Evolutionary conservation across 2,888 invertebrate species (phyloP), one percentile per base, ranked within the genome.

Genomic region (Watsonalla cultraria): DNA sequence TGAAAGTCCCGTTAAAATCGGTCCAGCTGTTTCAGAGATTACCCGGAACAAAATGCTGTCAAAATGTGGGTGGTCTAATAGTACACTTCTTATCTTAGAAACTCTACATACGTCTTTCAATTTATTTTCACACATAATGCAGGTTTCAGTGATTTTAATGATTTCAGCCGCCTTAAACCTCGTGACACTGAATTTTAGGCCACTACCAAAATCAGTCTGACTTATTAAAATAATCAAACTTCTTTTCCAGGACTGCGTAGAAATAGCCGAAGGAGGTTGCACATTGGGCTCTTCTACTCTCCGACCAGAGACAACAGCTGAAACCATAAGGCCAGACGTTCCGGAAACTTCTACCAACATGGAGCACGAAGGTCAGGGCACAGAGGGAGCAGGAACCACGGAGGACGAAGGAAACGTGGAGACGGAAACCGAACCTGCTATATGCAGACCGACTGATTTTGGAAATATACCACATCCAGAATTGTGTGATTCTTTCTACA

Each of bases 401-500:
- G 24, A 24, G 24, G 24, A 24, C 4, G 24, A 24, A 24, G 8
- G 33, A 8, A 33, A 39, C 45, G 7, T 6, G 9, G 35, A 15
- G 37, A 39, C 39, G 0, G 50, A 53, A 13, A 58, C 50, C 2
- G 46, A 50, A 50, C 51, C 59, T 1, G 47, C 54, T 5, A 54
- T 74, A 6, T 76, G 80, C 54, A 68, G 68, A 5, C 53, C 54
- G 5, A 70, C 62, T 5, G 55, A 60, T 0, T 60, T 65, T n/a
- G 76, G 72, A 5, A 72, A 74, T 24, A 50, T 76, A 0, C 61
- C 79, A 0, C 62, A 80, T 50, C 80, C 80, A 0, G 59, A 64
- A 0, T 34, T 49, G 0, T 82, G 81, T 46, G 54, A 72, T 42
- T 61, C 65, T 0, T 80, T 66, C 60, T 71, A 61, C 51, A 52